These are phyloP conservation scores for Tetropium fuscum DNA, from an alignment of 2,888 invertebrate species.

Conservation along the genomic window DNA sequence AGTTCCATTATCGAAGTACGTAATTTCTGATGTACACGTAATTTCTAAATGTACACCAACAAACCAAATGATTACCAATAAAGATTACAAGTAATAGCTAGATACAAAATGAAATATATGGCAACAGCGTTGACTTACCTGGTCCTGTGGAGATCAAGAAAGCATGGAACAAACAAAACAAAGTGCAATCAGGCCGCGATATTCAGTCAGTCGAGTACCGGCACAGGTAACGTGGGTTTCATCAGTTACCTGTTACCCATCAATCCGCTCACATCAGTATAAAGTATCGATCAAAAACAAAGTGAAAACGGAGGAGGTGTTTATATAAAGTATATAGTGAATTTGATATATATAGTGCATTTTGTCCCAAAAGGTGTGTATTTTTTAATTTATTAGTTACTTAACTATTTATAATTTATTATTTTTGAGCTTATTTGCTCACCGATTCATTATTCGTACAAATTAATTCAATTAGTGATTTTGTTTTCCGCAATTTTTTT, in stretches of 20 bases:
- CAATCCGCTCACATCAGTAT: constrained; percentile 31
- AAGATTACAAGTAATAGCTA: constrained; percentile 31
- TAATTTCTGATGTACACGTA: too few relatives aligned
- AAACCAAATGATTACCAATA: constrained; percentile 17
- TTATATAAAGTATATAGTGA: constrained; percentile 9
- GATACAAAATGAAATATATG: constrained; percentile 44
- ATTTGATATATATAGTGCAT: too few relatives aligned
- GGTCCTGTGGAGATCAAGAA: constrained; percentile 57
- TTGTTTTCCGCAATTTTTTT: too few relatives aligned
- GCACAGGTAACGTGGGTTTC: constrained; percentile 36
- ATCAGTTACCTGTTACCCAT: constrained; percentile 35
- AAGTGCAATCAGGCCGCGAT: constrained; percentile 62
- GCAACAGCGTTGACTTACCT: constrained; percentile 57
- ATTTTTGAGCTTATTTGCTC: too few relatives aligned
- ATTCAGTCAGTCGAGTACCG: constrained; percentile 56
- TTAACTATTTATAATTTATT: background rate
- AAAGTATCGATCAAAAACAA: constrained; percentile 12
- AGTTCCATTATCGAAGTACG: too few relatives aligned
- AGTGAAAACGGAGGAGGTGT: constrained; percentile 31
- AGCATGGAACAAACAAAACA: constrained; percentile 65
- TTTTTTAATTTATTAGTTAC: constrained; percentile 13
- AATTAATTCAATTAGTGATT: too few relatives aligned
- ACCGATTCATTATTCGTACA: too few relatives aligned
- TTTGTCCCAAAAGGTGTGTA: constrained; percentile 27
- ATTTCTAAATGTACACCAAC: constrained; percentile 1